Evolutionary conservation across 2,797 vertebrate species (phyloP).

Genomic region (Amblyopsis hoosieri): DNA sequence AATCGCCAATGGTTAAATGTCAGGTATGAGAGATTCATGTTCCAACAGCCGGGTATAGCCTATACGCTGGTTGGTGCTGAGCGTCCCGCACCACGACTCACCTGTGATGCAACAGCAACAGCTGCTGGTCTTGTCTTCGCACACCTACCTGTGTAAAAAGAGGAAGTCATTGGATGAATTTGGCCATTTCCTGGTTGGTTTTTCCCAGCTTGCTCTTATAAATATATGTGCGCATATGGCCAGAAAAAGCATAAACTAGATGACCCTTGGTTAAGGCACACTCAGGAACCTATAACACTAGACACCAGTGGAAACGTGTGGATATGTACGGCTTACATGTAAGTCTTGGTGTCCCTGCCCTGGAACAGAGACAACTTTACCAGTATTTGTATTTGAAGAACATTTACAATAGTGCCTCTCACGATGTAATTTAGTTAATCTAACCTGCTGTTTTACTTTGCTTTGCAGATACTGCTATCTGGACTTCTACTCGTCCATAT

Average conservation of each 20-base stretch:
- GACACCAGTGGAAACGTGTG: not conserved
- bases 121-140: constrained; percentile 3
- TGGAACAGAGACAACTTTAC: not conserved
- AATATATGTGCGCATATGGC: constrained; percentile 7
- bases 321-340: constrained; percentile 21
- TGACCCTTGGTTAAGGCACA: not conserved
- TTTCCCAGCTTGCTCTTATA: constrained; percentile 41
- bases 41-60: too few relatives aligned
- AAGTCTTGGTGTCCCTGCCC: not conserved
- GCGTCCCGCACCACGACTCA: too few relatives aligned
- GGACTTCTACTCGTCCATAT: constrained; percentile 18
- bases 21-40: too few relatives aligned
- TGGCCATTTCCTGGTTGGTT: constrained; percentile 51
- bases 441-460: not conserved
- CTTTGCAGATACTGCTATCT: constrained; percentile 53
- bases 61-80: too few relatives aligned
- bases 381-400: not conserved
- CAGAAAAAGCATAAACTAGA: not conserved
- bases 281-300: not conserved
- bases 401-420: not conserved
- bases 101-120: not conserved
- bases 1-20: not conserved
- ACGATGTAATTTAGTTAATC: not conserved
- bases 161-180: constrained; percentile 45
- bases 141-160: constrained; percentile 20